Base-by-base conservation (phyloP, 2,797 vertebrate species). In the Microcaecilia unicolor region DNA sequence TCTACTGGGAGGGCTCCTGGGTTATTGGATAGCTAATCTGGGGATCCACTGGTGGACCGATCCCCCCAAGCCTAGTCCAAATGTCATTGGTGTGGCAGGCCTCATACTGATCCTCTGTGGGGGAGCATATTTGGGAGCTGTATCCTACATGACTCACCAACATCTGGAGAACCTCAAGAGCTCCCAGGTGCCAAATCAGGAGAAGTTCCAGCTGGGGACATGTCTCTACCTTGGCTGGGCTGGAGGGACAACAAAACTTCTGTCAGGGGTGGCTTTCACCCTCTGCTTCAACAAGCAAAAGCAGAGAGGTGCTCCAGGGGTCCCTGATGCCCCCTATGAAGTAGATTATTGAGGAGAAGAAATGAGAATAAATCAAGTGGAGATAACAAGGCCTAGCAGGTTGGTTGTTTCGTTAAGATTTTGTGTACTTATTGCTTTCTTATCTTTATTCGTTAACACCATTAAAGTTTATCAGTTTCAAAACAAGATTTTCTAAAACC, bases 201-300 rank as follows among this genome's bases (percentile, higher is more conserved):
- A 51, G 9, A 28, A 15, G 6, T 48, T 44, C 22, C 7, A 4
- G 13, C n/a, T 35, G 15, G 51, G 40, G 15, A 38, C 33, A 2
- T 51, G 36, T 5, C 10, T 44, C 10, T 44, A 30, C 28, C 34
- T 55, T 10, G 40, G 43, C 11, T 51, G 47, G 47, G 36, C 13
- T 0, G 10, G 42, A 1, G 17, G 41, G 18, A 27, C 9, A 4
- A 4, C 16, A 1, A 39, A 38, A 36, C 22, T 15, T 14, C n/a
- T 41, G 15, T 8, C 40, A 22, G 51, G 40, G 1, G 0, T 28
- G 8, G 16, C 28, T 11, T 11, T 45, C 19, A 28, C 41, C 10
- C 6, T 14, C 15, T 23, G 10, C 29, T 39, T 25, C 22, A 27
- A 22, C 8, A 15, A 10, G 11, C 20, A 32, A 14, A 20, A 22